Conservation (phyloP, 2,888 invertebrate genomes). For the Empis stercorea region DNA sequence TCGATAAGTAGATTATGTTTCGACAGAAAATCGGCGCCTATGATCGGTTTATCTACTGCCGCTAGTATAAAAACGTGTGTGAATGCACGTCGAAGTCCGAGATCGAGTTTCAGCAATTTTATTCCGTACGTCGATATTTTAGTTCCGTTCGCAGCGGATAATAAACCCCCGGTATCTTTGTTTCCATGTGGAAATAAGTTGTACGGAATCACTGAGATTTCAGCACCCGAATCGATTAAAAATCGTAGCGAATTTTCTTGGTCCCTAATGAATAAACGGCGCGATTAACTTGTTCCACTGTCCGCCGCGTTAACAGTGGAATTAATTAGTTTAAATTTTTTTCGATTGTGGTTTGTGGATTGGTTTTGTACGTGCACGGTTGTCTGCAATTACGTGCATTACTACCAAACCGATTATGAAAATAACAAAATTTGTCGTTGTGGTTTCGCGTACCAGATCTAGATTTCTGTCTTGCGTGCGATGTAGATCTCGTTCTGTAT, state of each 20-base stretch:
- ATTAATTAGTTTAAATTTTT: not conserved
- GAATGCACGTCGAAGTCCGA: slow-evolving; percentile 6
- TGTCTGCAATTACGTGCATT: not conserved
- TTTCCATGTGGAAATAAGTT: not conserved
- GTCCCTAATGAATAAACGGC: not conserved
- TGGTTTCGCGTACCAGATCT: not conserved
- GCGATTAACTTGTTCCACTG: not conserved
- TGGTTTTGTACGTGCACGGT: not conserved
- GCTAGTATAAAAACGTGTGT: slow-evolving; percentile 7
- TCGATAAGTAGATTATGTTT: slow-evolving; percentile 3
- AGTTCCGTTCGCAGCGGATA: slow-evolving; percentile 8
- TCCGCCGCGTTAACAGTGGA: not conserved
- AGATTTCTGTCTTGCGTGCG: not conserved
- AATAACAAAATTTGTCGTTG: not conserved
- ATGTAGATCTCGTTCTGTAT: no score
- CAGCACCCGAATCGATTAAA: no score
- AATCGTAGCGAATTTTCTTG: no score
- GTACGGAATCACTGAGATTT: no score
- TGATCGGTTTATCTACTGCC: slow-evolving; percentile 8
- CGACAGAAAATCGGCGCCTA: slow-evolving; percentile 8
- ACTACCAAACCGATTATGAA: not conserved
- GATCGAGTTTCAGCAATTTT: slow-evolving; percentile 4
- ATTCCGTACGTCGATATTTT: slow-evolving; percentile 7
- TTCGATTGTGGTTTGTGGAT: not conserved
- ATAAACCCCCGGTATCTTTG: not conserved